Conservation (phyloP, 2,888 invertebrate species). For the Plagodis pulveraria region DNA sequence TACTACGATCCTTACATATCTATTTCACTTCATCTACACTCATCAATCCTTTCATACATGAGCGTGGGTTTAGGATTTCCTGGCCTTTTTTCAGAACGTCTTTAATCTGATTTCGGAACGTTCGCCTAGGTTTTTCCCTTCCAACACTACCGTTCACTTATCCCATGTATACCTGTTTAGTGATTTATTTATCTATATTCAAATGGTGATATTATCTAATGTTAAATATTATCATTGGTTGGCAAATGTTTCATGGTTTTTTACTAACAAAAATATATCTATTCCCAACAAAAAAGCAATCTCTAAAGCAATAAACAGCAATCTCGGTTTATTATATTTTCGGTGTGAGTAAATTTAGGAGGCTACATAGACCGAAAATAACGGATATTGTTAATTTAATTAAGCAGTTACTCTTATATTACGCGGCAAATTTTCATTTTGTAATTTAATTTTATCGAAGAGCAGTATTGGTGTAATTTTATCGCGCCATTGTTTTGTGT, state of each 20-base stretch:
- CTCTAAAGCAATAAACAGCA: conserved; percentile 2
- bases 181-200: too few relatives aligned
- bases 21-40: too few relatives aligned
- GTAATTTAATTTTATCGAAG: conserved; percentile 28
- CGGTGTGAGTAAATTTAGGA: conserved; percentile 7
- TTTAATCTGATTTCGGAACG: too few relatives aligned
- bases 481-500: conserved; percentile 27
- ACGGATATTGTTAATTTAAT: conserved; percentile 18
- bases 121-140: too few relatives aligned
- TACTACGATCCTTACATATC: too few relatives aligned
- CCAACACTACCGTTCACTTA: too few relatives aligned
- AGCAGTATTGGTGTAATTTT: conserved; percentile 27
- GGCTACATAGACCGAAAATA: background rate
- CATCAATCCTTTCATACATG: too few relatives aligned
- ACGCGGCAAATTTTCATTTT: conserved; percentile 20
- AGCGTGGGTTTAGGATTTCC: too few relatives aligned
- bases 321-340: conserved; percentile 3
- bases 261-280: background rate
- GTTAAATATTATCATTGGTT: too few relatives aligned
- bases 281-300: background rate
- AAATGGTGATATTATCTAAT: too few relatives aligned
- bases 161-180: too few relatives aligned
- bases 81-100: too few relatives aligned
- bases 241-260: background rate
- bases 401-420: conserved; percentile 24